Evolutionary conservation across 2,797 vertebrate species (phyloP).

Genomic region (Orientallactaga sibirica): DNA sequence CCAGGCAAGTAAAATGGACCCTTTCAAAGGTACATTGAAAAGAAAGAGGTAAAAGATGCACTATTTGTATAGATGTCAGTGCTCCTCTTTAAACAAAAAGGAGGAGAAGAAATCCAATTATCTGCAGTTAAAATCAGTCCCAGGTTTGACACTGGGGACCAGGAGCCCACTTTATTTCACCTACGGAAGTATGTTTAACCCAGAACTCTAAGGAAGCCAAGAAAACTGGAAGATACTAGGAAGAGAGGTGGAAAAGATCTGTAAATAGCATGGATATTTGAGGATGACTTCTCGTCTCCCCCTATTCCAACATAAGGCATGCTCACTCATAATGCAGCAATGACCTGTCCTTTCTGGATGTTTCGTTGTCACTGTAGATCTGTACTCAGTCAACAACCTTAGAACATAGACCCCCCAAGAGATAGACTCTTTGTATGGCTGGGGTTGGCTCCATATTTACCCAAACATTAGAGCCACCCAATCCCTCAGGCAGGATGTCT

Average conservation of each 20-base stretch:
- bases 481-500: constrained; percentile 87
- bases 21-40: constrained; percentile 65
- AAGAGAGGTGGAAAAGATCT: constrained; percentile 48
- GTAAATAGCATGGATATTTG: constrained; percentile 26
- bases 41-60: constrained; percentile 12
- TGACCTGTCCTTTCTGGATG: not conserved
- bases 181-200: constrained; percentile 61
- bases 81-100: not conserved
- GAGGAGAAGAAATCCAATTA: not conserved
- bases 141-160: constrained; percentile 36
- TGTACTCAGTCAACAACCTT: constrained; percentile 51
- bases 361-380: constrained; percentile 8
- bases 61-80: not conserved
- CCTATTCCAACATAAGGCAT: not conserved
- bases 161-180: constrained; percentile 1
- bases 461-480: constrained; percentile 60
- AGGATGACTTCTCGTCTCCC: constrained; percentile 31
- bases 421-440: constrained; percentile 1
- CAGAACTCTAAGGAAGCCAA: not conserved
- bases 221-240: constrained; percentile 27
- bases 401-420: constrained; percentile 18
- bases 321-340: constrained; percentile 28
- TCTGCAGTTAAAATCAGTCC: constrained; percentile 53
- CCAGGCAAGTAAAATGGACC: constrained; percentile 64
- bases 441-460: constrained; percentile 69